These are phyloP conservation scores for Pammene fasciana DNA, from an alignment of 2,888 invertebrate species.

Conservation along the genomic window DNA sequence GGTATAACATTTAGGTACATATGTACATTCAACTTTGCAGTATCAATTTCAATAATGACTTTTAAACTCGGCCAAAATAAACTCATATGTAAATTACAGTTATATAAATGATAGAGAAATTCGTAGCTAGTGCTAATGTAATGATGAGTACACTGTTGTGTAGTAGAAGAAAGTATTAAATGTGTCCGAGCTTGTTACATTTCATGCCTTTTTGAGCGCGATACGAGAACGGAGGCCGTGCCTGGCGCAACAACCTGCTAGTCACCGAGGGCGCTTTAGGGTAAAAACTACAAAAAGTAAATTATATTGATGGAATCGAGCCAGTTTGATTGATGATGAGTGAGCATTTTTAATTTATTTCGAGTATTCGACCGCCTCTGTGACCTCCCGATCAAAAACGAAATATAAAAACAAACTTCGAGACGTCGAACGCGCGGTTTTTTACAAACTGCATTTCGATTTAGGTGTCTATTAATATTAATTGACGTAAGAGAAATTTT, in stretches of 20 bases:
- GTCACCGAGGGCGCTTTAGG: slow-evolving; percentile 79
- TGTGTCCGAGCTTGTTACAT: background rate
- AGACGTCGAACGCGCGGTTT: slow-evolving; percentile 51
- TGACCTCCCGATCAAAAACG: slow-evolving; percentile 61
- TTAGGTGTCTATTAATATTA: slow-evolving; percentile 71
- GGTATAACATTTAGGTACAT: slow-evolving; percentile 9
- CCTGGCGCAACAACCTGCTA: slow-evolving; percentile 73
- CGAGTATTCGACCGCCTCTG: slow-evolving; percentile 71
- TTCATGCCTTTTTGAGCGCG: slow-evolving; percentile 3
- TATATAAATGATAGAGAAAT: slow-evolving; percentile 21
- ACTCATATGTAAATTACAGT: slow-evolving; percentile 36
- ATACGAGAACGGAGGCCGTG: slow-evolving; percentile 52
- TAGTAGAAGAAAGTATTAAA: slow-evolving; percentile 11
- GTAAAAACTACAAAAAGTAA: slow-evolving; percentile 83
- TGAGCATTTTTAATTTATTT: slow-evolving; percentile 82
- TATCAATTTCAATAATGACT: slow-evolving; percentile 32
- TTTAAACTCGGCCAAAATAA: slow-evolving; percentile 29
- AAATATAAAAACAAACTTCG: slow-evolving; percentile 50
- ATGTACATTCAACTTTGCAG: slow-evolving; percentile 14
- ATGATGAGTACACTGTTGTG: slow-evolving; percentile 16
- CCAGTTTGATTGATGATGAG: slow-evolving; percentile 82
- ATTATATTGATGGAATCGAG: slow-evolving; percentile 83
- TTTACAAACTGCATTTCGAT: slow-evolving; percentile 55
- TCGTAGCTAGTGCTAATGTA: slow-evolving; percentile 26
- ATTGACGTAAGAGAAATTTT: slow-evolving; percentile 68